phyloP scores from a whole-genome alignment of 37 sponge, comb jelly and placozoan genomes.

The Geodia barretti region DNA sequence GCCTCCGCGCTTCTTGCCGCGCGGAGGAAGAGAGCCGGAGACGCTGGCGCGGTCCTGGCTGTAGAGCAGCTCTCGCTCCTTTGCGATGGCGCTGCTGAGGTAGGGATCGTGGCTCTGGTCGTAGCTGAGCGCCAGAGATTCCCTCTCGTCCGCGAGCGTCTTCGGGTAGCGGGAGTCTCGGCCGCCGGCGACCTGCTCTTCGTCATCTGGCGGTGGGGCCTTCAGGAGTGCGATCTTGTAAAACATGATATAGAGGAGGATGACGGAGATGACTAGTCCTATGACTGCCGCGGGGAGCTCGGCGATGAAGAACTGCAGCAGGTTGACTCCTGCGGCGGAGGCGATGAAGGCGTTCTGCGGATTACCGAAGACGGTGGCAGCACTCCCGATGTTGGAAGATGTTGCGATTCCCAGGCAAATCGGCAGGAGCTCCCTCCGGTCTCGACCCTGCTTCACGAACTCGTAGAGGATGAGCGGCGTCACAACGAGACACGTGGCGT shows the following conservation, averaged over 20 bases:
- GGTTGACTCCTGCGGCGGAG: slow-evolving; percentile 49
- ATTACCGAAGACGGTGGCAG: slow-evolving; percentile 88
- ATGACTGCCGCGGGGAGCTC: slow-evolving; percentile 72
- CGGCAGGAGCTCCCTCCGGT: slow-evolving; percentile 62
- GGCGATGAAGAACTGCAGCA: slow-evolving; percentile 70
- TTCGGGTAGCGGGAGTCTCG: slow-evolving; percentile 21
- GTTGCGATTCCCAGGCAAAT: slow-evolving; percentile 84
- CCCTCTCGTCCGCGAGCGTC: slow-evolving; percentile 63
- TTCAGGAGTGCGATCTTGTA: not conserved
- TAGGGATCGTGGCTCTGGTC: slow-evolving; percentile 68
- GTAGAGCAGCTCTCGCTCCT: slow-evolving; percentile 53
- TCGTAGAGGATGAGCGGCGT: slow-evolving; percentile 78
- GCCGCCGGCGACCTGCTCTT: slow-evolving; percentile 7
- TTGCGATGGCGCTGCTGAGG: slow-evolving; percentile 49
- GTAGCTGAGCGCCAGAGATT: slow-evolving; percentile 60
- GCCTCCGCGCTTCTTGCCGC: slow-evolving; percentile 8
- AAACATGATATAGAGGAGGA: slow-evolving; percentile 50
- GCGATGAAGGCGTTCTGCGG: slow-evolving; percentile 94
- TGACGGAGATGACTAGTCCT: slow-evolving; percentile 49
- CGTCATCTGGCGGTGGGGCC: slow-evolving; percentile 1
- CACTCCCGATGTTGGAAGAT: slow-evolving; percentile 87
- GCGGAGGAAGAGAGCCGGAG: slow-evolving; percentile 19
- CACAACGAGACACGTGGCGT: slow-evolving; percentile 75
- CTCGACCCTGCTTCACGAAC: slow-evolving; percentile 55
- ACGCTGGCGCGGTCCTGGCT: slow-evolving; percentile 2